These are phyloP conservation scores for Cephalopachus bancanus DNA, from an alignment of 2,797 vertebrate genomes.

Conservation along the genomic window DNA sequence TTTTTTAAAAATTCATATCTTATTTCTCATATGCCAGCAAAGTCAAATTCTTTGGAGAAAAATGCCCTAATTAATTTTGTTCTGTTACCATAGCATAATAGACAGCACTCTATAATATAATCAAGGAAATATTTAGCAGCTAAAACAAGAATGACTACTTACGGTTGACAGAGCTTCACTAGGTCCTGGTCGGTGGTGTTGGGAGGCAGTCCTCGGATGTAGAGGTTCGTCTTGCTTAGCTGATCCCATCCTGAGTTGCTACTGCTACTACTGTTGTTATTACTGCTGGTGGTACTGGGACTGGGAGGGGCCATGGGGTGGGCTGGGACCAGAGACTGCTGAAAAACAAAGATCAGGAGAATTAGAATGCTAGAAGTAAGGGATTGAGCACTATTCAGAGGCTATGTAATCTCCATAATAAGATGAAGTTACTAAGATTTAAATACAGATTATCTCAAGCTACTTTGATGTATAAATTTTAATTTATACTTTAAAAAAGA, in stretches of 20 bases:
- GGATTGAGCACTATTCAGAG: background rate
- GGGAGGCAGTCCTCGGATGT: conserved; percentile 97
- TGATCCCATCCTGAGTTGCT: conserved; percentile 99
- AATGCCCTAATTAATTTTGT: background rate
- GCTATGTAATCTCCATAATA: background rate
- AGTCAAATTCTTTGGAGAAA: conserved; percentile 18
- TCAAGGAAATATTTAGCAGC: conserved; percentile 54
- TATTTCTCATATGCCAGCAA: conserved; percentile 31
- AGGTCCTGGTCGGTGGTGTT: conserved; percentile 99
- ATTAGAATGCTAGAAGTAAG: conserved; percentile 60
- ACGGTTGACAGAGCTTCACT: conserved; percentile 99
- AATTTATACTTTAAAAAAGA: conserved; percentile 36
- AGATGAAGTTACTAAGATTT: background rate
- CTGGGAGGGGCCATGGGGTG: conserved; percentile 99
- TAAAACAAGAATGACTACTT: conserved; percentile 88
- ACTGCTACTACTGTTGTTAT: conserved; percentile 97
- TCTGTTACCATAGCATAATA: background rate
- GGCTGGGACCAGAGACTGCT: conserved; percentile 94
- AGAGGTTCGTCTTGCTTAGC: conserved; percentile 99
- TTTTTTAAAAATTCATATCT: background rate
- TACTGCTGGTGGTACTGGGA: conserved; percentile 97
- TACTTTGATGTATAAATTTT: conserved; percentile 8
- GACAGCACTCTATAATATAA: background rate
- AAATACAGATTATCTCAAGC: conserved; percentile 13
- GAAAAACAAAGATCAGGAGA: conserved; percentile 82